A percentile compares a stretch with the other conserved stretches of the same genome.
Conservation (phyloP, 2,113 vertebrate genomes). For the Notothenia rossii region DNA sequence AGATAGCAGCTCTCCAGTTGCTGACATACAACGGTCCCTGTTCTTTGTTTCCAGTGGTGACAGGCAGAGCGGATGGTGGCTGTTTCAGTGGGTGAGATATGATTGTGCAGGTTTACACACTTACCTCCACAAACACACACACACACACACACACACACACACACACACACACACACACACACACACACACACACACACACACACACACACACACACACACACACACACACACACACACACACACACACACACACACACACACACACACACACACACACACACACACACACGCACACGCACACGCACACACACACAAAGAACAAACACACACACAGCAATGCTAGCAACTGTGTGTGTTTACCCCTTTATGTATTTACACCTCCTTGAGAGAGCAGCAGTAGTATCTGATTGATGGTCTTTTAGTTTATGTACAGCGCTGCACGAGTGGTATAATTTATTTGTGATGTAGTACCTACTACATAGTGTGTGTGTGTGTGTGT, state of each 20-base stretch:
- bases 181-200: no score
- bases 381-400: constrained; percentile 11
- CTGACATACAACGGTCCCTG: constrained; percentile 50
- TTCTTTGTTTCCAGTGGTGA: constrained; percentile 65
- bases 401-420: constrained; percentile 30
- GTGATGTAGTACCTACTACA: no score
- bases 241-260: no score
- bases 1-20: constrained; percentile 60
- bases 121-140: neutral
- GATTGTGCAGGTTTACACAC: constrained; percentile 36
- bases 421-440: constrained; percentile 25
- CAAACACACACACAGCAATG: constrained; percentile 16
- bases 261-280: no score
- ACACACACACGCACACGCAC: no score
- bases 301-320: neutral
- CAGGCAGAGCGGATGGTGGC: constrained; percentile 40
- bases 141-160: neutral
- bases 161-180: no score
- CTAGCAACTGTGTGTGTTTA: neutral
- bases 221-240: no score
- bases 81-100: constrained; percentile 62
- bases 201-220: no score
- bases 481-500: constrained; percentile 1
- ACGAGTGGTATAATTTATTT: constrained; percentile 35
- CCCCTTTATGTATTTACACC: constrained; percentile 25